Percentiles rank a stretch among this genome's conserved stretches.
phyloP scores from a whole-genome alignment of 2,888 invertebrate species.

The Synergus laeviventris region DNA sequence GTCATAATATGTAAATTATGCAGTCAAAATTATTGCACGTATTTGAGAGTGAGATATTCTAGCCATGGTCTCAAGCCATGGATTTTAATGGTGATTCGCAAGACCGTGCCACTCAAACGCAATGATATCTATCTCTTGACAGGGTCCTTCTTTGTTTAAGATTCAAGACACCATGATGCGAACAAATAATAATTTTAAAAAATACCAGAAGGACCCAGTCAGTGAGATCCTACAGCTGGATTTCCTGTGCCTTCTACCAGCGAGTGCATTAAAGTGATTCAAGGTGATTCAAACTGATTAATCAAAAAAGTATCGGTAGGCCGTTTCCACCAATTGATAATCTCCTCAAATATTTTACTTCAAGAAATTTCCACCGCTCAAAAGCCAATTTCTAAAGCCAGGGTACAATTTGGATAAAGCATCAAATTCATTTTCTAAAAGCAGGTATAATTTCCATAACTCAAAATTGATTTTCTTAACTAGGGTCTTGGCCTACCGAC shows the following conservation, averaged over 20 bases:
- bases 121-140: conserved; percentile 55
- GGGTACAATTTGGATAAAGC: background rate
- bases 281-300: conserved; percentile 31
- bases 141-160: conserved; percentile 57
- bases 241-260: conserved; percentile 67
- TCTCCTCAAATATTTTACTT: background rate
- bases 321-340: conserved; percentile 28
- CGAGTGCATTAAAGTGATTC: conserved; percentile 62
- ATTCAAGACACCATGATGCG: background rate
- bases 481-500: conserved; percentile 36
- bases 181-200: background rate
- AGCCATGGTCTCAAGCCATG: conserved; percentile 75
- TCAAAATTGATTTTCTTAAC: background rate
- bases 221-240: conserved; percentile 58
- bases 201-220: conserved; percentile 61
- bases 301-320: conserved; percentile 41
- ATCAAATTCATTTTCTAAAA: background rate
- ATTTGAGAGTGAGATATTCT: conserved; percentile 63
- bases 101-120: conserved; percentile 61
- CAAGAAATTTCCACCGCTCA: background rate
- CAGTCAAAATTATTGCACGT: conserved; percentile 56
- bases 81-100: conserved; percentile 72
- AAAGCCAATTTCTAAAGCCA: background rate
- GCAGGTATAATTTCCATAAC: background rate
- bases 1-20: conserved; percentile 45